phyloP scores from a whole-genome alignment of 2,113 vertebrate genomes.

The Callithrix jacchus region DNA sequence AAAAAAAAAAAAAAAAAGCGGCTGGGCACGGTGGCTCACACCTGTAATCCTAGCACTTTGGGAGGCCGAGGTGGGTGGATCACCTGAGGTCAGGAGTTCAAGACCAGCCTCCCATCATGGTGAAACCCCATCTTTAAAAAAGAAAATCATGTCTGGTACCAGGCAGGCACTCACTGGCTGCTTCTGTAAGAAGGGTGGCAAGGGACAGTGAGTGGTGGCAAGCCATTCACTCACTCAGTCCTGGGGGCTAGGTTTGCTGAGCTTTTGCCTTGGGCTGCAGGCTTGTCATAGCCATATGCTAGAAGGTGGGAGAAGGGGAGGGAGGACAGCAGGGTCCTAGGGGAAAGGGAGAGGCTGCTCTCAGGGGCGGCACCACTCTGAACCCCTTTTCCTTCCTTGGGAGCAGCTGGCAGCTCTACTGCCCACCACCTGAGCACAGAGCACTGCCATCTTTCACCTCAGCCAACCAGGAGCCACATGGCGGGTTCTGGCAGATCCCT shows the following conservation, averaged over 20 bases:
- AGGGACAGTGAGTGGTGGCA: too few species aligned
- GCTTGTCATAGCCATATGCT: not conserved
- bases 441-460: accelerated
- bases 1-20: too few species aligned
- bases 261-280: constrained; percentile 15
- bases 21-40: too few species aligned
- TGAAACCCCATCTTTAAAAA: too few species aligned
- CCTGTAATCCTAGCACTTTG: too few species aligned
- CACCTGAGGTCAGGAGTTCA: too few species aligned
- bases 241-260: constrained; percentile 49
- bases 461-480: not conserved
- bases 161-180: not conserved
- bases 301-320: not conserved
- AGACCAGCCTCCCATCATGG: too few species aligned
- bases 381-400: not conserved
- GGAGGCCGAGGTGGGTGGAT: too few species aligned
- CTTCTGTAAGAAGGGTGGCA: not conserved
- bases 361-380: not conserved
- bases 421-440: not conserved
- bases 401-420: not conserved
- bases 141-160: accelerated
- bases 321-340: constrained; percentile 55
- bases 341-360: constrained; percentile 39
- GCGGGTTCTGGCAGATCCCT: not conserved
- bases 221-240: constrained; percentile 51